phyloP scores from a whole-genome alignment of 2,113 vertebrate species.

The Zosterops japonicus region DNA sequence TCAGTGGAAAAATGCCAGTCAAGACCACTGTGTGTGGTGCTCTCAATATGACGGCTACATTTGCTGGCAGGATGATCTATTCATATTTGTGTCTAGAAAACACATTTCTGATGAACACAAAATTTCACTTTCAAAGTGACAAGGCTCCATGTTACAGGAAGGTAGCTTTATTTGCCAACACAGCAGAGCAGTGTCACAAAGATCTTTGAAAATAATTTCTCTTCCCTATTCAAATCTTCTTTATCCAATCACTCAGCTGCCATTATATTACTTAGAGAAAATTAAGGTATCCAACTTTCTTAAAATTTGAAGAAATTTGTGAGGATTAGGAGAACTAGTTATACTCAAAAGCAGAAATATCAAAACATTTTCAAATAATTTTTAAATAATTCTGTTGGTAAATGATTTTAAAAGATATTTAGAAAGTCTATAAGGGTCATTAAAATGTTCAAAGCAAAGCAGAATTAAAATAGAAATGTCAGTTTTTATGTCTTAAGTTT shows the following conservation, averaged over 20 bases:
- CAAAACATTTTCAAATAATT: neutral
- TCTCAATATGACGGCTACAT: neutral
- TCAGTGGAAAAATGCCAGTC: neutral
- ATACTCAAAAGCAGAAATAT: neutral
- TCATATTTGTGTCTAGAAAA: neutral
- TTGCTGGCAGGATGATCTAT: neutral
- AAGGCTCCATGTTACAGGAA: neutral
- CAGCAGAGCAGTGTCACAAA: neutral
- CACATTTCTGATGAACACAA: neutral
- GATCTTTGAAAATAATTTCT: neutral
- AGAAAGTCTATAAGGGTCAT: neutral
- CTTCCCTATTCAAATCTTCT: neutral
- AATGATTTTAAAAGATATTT: neutral
- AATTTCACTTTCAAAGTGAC: neutral
- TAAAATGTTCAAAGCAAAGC: neutral
- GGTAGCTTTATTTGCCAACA: neutral
- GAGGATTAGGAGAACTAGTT: neutral
- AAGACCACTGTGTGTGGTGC: neutral
- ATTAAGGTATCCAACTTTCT: neutral
- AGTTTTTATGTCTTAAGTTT: neutral
- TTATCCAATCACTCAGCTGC: neutral
- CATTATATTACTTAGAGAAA: neutral
- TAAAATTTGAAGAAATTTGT: neutral
- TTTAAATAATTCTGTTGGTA: neutral
- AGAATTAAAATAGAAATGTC: neutral